Evolutionary conservation across 2,888 invertebrate genomes (phyloP).

Genomic region (Clunio marinus): DNA sequence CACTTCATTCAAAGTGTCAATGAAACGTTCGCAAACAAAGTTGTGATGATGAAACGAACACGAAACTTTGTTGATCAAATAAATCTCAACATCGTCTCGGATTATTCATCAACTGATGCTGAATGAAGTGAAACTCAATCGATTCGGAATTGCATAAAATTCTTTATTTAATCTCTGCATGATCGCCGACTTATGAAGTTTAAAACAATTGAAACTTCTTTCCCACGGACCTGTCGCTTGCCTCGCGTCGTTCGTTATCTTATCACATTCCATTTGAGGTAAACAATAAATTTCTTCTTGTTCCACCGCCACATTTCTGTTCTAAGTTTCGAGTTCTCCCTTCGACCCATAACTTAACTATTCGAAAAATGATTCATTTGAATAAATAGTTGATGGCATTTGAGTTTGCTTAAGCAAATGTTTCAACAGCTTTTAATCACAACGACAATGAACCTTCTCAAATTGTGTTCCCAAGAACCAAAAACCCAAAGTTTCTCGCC

Average conservation of each 20-base stretch:
- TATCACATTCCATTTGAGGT: slow-evolving; percentile 21
- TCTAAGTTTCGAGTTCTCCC: not conserved
- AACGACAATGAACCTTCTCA: slow-evolving; percentile 9
- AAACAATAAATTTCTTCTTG: not conserved
- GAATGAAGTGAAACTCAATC: not conserved
- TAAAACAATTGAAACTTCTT: not conserved
- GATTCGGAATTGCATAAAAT: too few relatives aligned
- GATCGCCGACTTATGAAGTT: too few relatives aligned
- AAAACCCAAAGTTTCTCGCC: not conserved
- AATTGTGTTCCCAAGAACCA: too few relatives aligned
- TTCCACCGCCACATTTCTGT: not conserved
- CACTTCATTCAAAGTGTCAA: too few relatives aligned
- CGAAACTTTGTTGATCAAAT: not conserved
- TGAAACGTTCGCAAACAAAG: not conserved
- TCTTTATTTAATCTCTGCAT: not conserved
- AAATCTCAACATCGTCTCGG: not conserved
- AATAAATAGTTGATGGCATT: not conserved
- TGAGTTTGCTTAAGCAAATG: slow-evolving; percentile 29
- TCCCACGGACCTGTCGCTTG: not conserved
- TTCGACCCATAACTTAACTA: not conserved
- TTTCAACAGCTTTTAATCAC: slow-evolving; percentile 26
- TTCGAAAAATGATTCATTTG: slow-evolving; percentile 26
- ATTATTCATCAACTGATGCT: not conserved
- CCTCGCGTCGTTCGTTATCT: too few relatives aligned
- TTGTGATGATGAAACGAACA: not conserved